Evolutionary conservation across 2,113 vertebrate genomes (phyloP).

Genomic region (Aphyosemion australe): DNA sequence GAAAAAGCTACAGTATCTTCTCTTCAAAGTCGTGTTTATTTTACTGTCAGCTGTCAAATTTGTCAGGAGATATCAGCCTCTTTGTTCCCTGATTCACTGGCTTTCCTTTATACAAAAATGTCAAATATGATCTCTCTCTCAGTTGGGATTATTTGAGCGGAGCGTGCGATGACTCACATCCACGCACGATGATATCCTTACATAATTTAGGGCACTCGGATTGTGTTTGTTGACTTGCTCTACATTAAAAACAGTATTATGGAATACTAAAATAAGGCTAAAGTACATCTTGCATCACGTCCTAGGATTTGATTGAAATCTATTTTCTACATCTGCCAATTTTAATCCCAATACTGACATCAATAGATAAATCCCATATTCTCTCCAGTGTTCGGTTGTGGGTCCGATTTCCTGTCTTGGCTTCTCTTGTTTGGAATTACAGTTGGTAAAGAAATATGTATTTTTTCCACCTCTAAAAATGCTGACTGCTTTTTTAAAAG

Average conservation of each 20-base stretch:
- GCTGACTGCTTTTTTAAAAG: too few relatives aligned
- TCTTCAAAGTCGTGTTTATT: slow-evolving; percentile 21
- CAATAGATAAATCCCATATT: too few relatives aligned
- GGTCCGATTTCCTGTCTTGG: too few relatives aligned
- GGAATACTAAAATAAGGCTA: neutral
- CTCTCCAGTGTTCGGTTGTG: too few relatives aligned
- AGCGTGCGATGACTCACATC: slow-evolving; percentile 21
- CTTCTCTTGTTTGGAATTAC: too few relatives aligned
- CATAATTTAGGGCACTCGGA: slow-evolving; percentile 35
- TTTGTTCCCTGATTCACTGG: slow-evolving; percentile 39
- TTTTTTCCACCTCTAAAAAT: too few relatives aligned
- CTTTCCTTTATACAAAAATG: slow-evolving; percentile 33
- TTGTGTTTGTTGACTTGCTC: slow-evolving; percentile 32
- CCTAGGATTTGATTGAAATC: too few relatives aligned
- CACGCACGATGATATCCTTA: slow-evolving; percentile 32
- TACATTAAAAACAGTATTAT: slow-evolving; percentile 16
- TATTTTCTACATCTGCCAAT: too few relatives aligned
- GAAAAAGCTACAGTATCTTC: slow-evolving; percentile 1
- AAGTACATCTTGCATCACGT: too few relatives aligned
- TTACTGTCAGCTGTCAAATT: slow-evolving; percentile 41
- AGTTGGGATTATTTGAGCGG: slow-evolving; percentile 35
- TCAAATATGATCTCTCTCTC: slow-evolving; percentile 45
- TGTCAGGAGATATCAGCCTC: slow-evolving; percentile 34
- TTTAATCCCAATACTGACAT: too few relatives aligned
- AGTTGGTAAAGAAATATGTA: too few relatives aligned